Base-by-base conservation (phyloP, 2,888 invertebrate genomes). In the Agrochola macilenta region DNA sequence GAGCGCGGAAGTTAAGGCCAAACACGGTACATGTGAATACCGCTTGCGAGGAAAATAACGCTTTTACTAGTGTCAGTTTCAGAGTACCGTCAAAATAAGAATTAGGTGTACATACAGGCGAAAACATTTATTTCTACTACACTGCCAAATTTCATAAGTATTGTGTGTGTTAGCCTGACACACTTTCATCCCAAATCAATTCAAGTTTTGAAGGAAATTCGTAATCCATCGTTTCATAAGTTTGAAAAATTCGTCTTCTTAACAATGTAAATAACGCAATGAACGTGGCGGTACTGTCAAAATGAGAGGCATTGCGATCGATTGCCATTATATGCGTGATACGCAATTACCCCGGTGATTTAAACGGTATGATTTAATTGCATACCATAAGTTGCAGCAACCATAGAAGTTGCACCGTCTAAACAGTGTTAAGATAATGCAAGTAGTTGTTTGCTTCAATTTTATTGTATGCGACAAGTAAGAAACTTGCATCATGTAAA, bases 21-120 rank as follows among this genome's bases (percentile, higher is more conserved):
- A 46, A 66, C 30, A 69, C 26, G 7, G 26, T 23, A 46, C 35
- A 49, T 61, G 23, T 39, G 57, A 69, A 66, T 57, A 74, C 64
- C 69, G 14, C 58, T 71, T 61, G 30, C 49, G 39, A 20, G 26
- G 5, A 39, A 72, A 77, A 71, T 74, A 74, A 39, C 46, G 54
- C 12, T 35, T 76, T 54, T 23, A 60, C 46, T 26, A 57, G 11
- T n/a, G 26, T 49, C 46, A 12, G 65, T 46, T 11, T 12, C 20
- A 66, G 5, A 20, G 43, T 65, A 65, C n/a, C 0, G 46, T 46
- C 46, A 43, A 43, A 2, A 5, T 9, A 65, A n/a, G 39, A 39
- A 1, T n/a, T n/a, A 9, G 5, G 39, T 64, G 17, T n/a, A 63
- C 39, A 39, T 39, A 52, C 9, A 64, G 17, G 9, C 14, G 14